These are phyloP conservation scores for Cranoglanis bouderius DNA, from an alignment of 2,113 vertebrate genomes.

Conservation along the genomic window DNA sequence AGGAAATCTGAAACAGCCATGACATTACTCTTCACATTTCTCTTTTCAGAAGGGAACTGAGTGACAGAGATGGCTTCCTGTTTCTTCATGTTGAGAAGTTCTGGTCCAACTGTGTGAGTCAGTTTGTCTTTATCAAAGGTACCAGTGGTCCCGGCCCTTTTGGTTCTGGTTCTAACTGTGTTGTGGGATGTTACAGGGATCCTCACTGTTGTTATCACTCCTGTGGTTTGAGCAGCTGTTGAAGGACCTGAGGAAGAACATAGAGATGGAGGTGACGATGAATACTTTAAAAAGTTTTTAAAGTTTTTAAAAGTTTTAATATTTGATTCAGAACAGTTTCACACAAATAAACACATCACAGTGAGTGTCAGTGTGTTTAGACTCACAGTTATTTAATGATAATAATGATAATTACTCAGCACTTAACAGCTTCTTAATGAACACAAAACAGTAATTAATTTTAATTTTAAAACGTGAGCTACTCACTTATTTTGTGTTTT, in stretches of 20 bases:
- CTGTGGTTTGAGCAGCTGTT: slow-evolving; percentile 31
- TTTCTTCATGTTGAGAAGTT: not conserved
- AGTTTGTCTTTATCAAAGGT: not conserved
- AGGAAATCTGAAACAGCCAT: not conserved
- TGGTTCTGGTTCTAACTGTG: slow-evolving; percentile 42
- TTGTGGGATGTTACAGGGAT: slow-evolving; percentile 17
- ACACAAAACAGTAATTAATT: not conserved
- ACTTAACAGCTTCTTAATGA: not conserved
- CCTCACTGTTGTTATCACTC: not conserved
- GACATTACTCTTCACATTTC: not conserved
- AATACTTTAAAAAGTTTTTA: not conserved
- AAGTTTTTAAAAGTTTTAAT: too few species aligned
- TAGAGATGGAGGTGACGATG: not conserved
- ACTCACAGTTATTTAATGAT: not conserved
- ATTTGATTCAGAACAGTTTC: not conserved
- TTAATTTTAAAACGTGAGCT: not conserved
- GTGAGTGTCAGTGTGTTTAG: not conserved
- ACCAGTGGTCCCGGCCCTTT: slow-evolving; percentile 26
- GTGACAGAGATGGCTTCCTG: slow-evolving; percentile 7
- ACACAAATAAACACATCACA: not conserved
- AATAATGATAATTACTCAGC: not conserved
- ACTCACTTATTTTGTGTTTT: not conserved
- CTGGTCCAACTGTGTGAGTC: not conserved
- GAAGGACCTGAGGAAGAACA: slow-evolving; percentile 51
- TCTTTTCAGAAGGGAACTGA: not conserved